Evolutionary conservation across 2,888 invertebrate genomes (phyloP).

Genomic region (Alcis repandata): DNA sequence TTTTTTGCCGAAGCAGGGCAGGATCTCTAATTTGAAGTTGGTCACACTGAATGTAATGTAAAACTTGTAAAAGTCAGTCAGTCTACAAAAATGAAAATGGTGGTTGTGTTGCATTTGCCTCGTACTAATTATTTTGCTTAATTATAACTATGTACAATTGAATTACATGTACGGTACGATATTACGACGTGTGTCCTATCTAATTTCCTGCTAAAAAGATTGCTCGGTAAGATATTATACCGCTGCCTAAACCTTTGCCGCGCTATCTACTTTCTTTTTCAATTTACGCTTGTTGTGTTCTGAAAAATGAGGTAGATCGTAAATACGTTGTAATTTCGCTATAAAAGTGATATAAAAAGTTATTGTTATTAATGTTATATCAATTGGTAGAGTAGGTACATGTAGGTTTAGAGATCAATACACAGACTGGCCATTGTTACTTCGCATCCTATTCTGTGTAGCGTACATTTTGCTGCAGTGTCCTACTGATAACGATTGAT

Average conservation of each 20-base stretch:
- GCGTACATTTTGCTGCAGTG: constrained; percentile 15
- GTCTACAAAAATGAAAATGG: constrained; percentile 53
- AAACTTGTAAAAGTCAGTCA: background rate
- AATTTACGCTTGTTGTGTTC: constrained; percentile 44
- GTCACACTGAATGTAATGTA: too few relatives aligned
- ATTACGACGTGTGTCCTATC: background rate
- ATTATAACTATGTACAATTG: constrained; percentile 13
- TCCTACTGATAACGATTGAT: background rate
- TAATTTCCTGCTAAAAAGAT: constrained; percentile 25
- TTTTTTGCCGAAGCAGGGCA: too few relatives aligned
- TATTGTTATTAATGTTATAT: constrained; percentile 12
- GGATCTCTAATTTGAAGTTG: too few relatives aligned
- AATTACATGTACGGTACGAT: constrained; percentile 7
- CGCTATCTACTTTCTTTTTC: constrained; percentile 67
- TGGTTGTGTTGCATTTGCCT: constrained; percentile 47
- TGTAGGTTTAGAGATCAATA: background rate
- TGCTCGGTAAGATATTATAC: constrained; percentile 37
- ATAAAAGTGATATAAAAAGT: background rate
- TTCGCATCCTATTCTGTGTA: constrained; percentile 5
- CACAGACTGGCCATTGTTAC: constrained; percentile 6
- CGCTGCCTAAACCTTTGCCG: constrained; percentile 57
- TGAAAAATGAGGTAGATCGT: background rate
- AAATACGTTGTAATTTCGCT: background rate
- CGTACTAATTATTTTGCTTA: constrained; percentile 27
- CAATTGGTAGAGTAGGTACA: background rate